Evolutionary conservation across 2,113 vertebrate species (phyloP), one percentile per base, ranked within the genome.

Genomic region (Neolamprologus modestus): DNA sequence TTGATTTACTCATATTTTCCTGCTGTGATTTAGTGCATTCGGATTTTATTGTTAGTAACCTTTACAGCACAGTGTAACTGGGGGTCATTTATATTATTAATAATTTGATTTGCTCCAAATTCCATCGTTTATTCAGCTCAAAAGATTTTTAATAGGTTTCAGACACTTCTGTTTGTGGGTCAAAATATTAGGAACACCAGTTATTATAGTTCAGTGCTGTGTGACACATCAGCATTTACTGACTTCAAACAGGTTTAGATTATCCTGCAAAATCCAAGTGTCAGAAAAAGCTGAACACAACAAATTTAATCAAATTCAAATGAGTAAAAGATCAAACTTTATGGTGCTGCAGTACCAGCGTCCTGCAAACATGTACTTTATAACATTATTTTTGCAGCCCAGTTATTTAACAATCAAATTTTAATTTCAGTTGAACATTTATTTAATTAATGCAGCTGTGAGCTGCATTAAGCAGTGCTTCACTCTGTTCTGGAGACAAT

Each of bases 71-170:
- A 54, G 52, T 54, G 52, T 7, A 11, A 54, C 52, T 12, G 52
- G 52, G 52, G 52, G n/a, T 21, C 52, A 54, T 54, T 54, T 54
- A 0, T 21, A 53, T 53, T 53, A 53, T 53, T 53, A 53, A 10
- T 10, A 5, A n/a, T n/a, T 53, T 10, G 2, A 10, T 53, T 53
- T n/a, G 19, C 0, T 53, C 19, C 1, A 53, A 53, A n/a, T 53
- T 10, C 50, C 9, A 53, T 52, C 50, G 0, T 2, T n/a, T 0
- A 53, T 53, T 0, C 3, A 52, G 50, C 50, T 52, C 1, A 0
- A 52, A 52, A 52, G 50, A 52, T 1, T n/a, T 52, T 5, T 52
- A n/a, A 52, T n/a, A 52, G 0, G 1, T 52, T n/a, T 52, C 17
- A 52, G 0, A 52, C 1, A 52, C 47, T 52, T 5, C 47, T 52